Evolutionary conservation across 2,888 invertebrate species (phyloP).

Genomic region (Orchesella flavescens): DNA sequence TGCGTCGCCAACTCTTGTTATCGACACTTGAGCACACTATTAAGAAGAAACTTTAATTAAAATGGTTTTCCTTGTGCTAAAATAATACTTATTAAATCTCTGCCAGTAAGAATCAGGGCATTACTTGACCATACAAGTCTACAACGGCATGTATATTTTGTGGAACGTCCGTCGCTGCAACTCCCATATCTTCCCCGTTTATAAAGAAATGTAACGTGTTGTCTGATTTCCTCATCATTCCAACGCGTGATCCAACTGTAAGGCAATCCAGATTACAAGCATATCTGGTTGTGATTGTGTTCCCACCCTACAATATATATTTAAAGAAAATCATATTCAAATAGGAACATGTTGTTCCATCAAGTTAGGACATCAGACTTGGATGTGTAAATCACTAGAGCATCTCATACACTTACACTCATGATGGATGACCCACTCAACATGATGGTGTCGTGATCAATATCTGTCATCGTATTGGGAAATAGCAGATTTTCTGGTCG

Average conservation of each 20-base stretch:
- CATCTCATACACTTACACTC: constrained; percentile 76
- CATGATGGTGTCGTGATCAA: constrained; percentile 93
- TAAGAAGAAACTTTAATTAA: constrained; percentile 73
- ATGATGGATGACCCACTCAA: constrained; percentile 92
- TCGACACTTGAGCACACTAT: constrained; percentile 88
- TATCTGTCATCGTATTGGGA: constrained; percentile 86
- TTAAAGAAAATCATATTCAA: constrained; percentile 11
- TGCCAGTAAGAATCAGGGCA: no score
- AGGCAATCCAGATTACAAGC: constrained; percentile 88
- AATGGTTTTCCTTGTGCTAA: not conserved
- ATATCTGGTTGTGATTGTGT: constrained; percentile 88
- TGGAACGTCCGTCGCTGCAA: constrained; percentile 86
- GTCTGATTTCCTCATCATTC: constrained; percentile 90
- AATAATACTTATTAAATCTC: no score
- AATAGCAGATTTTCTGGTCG: constrained; percentile 86
- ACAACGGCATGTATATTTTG: constrained; percentile 91
- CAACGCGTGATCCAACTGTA: constrained; percentile 85
- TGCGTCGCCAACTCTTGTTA: constrained; percentile 72
- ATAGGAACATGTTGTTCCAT: no score
- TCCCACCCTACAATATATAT: constrained; percentile 79
- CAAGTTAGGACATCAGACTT: no score
- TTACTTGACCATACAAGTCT: constrained; percentile 78
- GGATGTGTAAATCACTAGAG: no score
- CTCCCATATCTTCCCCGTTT: constrained; percentile 89
- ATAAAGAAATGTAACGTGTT: constrained; percentile 88